These are phyloP conservation scores for Lamprologus speciosus DNA, from an alignment of 2,113 vertebrate species.

Conservation along the genomic window DNA sequence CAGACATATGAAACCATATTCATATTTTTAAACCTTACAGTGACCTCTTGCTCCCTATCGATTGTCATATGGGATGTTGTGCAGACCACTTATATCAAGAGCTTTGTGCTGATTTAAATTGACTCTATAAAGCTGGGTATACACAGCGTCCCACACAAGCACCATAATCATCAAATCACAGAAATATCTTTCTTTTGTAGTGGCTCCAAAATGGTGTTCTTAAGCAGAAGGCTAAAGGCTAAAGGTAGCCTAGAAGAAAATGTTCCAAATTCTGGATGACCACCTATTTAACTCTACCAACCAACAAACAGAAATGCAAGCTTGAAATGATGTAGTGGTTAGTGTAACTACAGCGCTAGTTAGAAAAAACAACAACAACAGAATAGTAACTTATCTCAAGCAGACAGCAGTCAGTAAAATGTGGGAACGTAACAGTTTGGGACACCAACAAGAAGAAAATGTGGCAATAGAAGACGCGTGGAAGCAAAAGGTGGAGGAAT, in stretches of 20 bases:
- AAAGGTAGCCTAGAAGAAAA: neutral
- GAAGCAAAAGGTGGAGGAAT: neutral
- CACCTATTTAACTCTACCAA: neutral
- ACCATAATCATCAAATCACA: neutral
- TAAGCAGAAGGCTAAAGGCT: neutral
- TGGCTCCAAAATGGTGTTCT: neutral
- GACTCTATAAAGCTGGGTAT: neutral
- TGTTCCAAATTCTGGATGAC: neutral
- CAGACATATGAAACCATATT: neutral
- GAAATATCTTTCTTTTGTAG: neutral
- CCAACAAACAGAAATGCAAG: neutral
- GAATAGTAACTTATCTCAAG: neutral
- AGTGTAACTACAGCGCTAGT: neutral
- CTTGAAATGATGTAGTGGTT: neutral
- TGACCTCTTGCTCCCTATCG: neutral
- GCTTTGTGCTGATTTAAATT: neutral
- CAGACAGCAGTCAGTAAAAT: neutral
- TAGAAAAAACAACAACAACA: rapidly evolving
- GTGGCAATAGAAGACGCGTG: rapidly evolving
- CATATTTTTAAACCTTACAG: neutral
- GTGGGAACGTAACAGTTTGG: neutral
- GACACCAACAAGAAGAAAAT: neutral
- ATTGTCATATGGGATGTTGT: neutral
- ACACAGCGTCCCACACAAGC: neutral
- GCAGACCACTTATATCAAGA: neutral